Conservation (phyloP, 2,888 invertebrate genomes). For the Drosophila tripunctata region DNA sequence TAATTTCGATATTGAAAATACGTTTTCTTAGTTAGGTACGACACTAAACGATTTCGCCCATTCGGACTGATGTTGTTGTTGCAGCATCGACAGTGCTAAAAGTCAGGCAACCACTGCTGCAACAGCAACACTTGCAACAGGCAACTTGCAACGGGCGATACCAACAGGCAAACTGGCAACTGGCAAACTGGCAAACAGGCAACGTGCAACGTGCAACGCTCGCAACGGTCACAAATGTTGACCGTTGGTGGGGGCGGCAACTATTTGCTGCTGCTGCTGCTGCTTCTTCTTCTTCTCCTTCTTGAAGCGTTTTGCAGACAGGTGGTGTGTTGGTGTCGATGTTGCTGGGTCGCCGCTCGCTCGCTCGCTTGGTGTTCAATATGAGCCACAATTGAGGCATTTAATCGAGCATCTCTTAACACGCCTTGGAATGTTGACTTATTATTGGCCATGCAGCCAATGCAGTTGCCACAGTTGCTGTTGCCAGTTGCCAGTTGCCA, state of each 20-base stretch:
- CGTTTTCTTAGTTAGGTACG: conserved; percentile 82
- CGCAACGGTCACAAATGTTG: conserved; percentile 53
- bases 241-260: conserved; percentile 79
- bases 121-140: conserved; percentile 45
- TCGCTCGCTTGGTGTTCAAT: conserved; percentile 72
- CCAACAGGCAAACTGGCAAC: conserved; percentile 39
- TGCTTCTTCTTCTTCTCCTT: conserved; percentile 43
- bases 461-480: conserved; percentile 33
- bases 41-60: conserved; percentile 82
- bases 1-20: conserved; percentile 83
- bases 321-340: conserved; percentile 78
- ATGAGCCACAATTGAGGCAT: conserved; percentile 83
- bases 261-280: conserved; percentile 67
- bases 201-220: conserved; percentile 23
- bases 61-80: conserved; percentile 48
- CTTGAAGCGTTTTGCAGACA: conserved; percentile 65
- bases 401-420: conserved; percentile 84
- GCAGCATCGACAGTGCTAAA: conserved; percentile 65
- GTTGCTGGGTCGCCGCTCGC: conserved; percentile 64
- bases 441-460: conserved; percentile 74
- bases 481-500: conserved; percentile 25
- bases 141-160: conserved; percentile 35
- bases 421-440: conserved; percentile 84
- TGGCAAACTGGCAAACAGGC: conserved; percentile 2
- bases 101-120: conserved; percentile 67